phyloP scores from a whole-genome alignment of 2,888 invertebrate species.

The Agrochola macilenta region DNA sequence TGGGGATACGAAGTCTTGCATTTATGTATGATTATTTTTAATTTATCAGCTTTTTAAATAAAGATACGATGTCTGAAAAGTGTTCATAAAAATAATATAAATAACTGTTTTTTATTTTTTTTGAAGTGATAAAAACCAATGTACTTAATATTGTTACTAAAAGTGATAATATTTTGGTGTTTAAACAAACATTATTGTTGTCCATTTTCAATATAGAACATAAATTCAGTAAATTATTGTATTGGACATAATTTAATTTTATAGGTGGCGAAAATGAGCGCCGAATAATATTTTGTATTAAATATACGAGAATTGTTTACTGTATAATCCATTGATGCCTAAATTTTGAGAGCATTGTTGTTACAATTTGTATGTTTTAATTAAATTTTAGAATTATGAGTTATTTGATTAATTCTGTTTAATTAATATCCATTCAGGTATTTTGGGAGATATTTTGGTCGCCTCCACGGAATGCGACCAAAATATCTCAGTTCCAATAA shows the following conservation, averaged over 20 bases:
- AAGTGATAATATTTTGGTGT: not conserved
- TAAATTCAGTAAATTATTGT: constrained; percentile 5
- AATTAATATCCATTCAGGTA: constrained; percentile 12
- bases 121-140: too few relatives aligned
- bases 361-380: constrained; percentile 35
- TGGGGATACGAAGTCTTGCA: too few relatives aligned
- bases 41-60: too few relatives aligned
- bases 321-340: not conserved
- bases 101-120: too few relatives aligned
- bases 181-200: not conserved
- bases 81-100: too few relatives aligned
- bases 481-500: too few relatives aligned
- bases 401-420: constrained; percentile 17
- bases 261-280: not conserved
- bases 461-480: too few relatives aligned
- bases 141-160: not conserved
- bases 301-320: constrained; percentile 5
- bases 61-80: too few relatives aligned
- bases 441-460: constrained; percentile 7
- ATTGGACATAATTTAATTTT: constrained; percentile 25
- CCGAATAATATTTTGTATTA: constrained; percentile 11
- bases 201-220: not conserved
- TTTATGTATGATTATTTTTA: too few relatives aligned
- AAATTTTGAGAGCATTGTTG: constrained; percentile 10
- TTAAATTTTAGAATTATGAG: constrained; percentile 33